A percentile compares a stretch with the other conserved stretches of the same genome.
phyloP scores from a whole-genome alignment of 2,888 invertebrate genomes.

The Coleophora deauratella region DNA sequence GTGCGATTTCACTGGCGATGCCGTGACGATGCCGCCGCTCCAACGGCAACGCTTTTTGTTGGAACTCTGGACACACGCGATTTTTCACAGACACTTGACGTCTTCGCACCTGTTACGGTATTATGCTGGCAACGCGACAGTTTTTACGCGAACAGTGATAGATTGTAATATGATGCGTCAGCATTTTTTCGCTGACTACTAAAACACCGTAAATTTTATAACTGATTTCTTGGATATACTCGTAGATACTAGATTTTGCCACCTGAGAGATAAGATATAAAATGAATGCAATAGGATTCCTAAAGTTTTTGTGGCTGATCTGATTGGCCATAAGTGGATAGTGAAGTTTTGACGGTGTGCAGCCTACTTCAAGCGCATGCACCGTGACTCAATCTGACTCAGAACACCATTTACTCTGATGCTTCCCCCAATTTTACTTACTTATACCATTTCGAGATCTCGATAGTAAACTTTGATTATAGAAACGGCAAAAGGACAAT shows the following conservation, averaged over 20 bases:
- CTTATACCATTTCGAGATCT: no score
- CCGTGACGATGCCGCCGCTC: constrained; percentile 27
- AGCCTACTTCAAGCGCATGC: constrained; percentile 19
- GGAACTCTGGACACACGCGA: constrained; percentile 35
- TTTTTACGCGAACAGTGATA: no score
- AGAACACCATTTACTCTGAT: constrained; percentile 36
- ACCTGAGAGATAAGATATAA: constrained; percentile 48
- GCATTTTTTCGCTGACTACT: no score
- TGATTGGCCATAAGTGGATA: no score
- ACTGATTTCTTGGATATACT: no score
- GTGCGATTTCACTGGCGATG: constrained; percentile 64
- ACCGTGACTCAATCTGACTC: constrained; percentile 58
- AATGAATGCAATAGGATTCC: constrained; percentile 64
- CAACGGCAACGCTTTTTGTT: constrained; percentile 35
- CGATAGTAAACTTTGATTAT: no score
- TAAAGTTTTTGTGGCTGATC: constrained; percentile 32
- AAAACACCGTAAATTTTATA: no score
- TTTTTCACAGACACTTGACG: constrained; percentile 49
- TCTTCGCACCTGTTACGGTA: constrained; percentile 37
- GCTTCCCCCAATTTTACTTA: constrained; percentile 18
- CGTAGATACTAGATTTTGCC: no score
- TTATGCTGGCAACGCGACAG: constrained; percentile 14
- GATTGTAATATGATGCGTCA: no score
- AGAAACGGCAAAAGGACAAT: no score
- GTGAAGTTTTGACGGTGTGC: constrained; percentile 28